phyloP scores from a whole-genome alignment of 2,888 invertebrate genomes.

The Cheilosia grossa region DNA sequence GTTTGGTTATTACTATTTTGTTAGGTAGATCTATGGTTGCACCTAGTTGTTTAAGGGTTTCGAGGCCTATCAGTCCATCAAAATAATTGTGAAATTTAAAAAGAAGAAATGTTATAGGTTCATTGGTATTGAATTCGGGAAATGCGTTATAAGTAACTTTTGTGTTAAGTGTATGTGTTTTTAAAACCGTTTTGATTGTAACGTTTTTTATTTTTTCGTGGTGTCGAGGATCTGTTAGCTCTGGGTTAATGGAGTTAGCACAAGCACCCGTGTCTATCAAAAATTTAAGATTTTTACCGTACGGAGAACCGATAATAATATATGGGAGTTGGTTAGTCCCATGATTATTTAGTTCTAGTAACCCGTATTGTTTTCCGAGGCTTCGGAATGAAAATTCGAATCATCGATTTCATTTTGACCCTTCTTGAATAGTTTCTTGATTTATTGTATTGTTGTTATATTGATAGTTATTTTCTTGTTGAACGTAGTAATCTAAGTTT shows the following conservation, averaged over 20 bases:
- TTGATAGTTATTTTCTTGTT: conserved; percentile 2
- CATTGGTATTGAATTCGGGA: conserved; percentile 23
- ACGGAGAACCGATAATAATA: conserved; percentile 15
- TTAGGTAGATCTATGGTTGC: conserved; percentile 51
- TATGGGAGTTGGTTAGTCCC: conserved; percentile 12
- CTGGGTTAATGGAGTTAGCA: conserved; percentile 51
- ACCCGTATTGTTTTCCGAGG: conserved; percentile 40
- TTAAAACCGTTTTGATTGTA: conserved; percentile 33
- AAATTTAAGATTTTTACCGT: conserved; percentile 31
- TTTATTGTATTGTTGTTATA: neutral
- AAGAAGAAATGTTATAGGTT: conserved; percentile 26
- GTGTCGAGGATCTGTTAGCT: conserved; percentile 26
- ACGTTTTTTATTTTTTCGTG: conserved; percentile 20
- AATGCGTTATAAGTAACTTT: conserved; percentile 15
- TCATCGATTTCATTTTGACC: conserved; percentile 21
- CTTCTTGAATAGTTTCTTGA: conserved; percentile 5
- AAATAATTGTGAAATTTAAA: conserved; percentile 68
- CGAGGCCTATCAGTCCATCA: conserved; percentile 69
- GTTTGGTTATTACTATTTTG: conserved; percentile 42
- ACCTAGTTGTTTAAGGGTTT: conserved; percentile 46
- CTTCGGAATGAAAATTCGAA: conserved; percentile 36
- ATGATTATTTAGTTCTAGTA: conserved; percentile 43
- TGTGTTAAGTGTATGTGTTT: conserved; percentile 20
- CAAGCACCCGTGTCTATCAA: conserved; percentile 27
- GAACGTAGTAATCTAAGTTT: conserved; percentile 8